Base-by-base conservation (phyloP, 2,888 invertebrate species). In the Plebejus argus region DNA sequence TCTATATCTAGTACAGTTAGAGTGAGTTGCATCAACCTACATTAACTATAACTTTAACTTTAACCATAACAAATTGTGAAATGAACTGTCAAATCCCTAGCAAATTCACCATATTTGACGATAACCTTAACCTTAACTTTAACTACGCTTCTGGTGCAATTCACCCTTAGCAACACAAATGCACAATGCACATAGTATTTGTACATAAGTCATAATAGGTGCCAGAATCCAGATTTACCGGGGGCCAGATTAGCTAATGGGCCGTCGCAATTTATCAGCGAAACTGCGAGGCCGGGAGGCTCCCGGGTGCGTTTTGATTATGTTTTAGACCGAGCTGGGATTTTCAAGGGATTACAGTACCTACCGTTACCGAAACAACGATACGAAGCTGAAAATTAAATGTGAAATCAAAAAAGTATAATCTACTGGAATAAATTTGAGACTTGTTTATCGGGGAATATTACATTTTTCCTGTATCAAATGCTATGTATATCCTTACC, bases 261-360 rank as follows among this genome's bases (percentile, higher is more conserved):
- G 58, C 58, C 58, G 58, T 58, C 58, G 58, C 58, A 58, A 58
- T 58, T 58, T 58, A 20, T 58, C 58, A 58, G 58, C 58, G 58
- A 58, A 58, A 58, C 58, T 20, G 58, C 58, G 58, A 20, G 20
- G 20, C n/a, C 8, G 58, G 56, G 56, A 18, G 56, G 56, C 56
- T 56, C 56, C n/a, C n/a, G 56, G 45, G 45, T n/a, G n/a, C n/a
- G 56, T 56, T 56, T 56, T 56, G 56, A 56, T 56, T 56, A 56
- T 56, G 56, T 56, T 56, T n/a, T 7, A 56, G n/a, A 56, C 56
- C 18, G 56, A 56, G n/a, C 18, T n/a, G 18, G 56, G 56, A 56
- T 18, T 45, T 45, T 45, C 45, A 45, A 10, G 1, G n/a, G 56
- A 56, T 56, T 56, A 56, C n/a, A 45, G 45, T 3, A 45, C 45